A percentile compares a stretch with the other conserved stretches of the same genome.
These are phyloP conservation scores for Acrossocheilus wenchowensis DNA, from an alignment of 2,797 vertebrate genomes.

Conservation along the genomic window DNA sequence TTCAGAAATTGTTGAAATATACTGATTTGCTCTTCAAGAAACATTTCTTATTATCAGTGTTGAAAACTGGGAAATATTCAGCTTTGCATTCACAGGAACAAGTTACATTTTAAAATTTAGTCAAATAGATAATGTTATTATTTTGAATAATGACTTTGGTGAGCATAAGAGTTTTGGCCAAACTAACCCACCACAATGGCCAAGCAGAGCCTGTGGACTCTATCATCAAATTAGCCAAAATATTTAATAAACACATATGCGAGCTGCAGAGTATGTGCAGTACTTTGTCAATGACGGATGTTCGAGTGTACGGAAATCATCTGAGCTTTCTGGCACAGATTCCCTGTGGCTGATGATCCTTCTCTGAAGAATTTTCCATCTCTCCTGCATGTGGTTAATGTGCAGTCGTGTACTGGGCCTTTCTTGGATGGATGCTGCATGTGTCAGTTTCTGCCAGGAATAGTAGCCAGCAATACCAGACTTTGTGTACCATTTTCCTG, in stretches of 20 bases:
- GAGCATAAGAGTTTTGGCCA: not conserved
- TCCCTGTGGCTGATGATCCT: not conserved
- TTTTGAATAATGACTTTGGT: not conserved
- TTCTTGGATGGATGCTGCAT: conserved; percentile 40
- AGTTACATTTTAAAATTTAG: not conserved
- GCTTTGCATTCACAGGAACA: not conserved
- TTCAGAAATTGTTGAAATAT: not conserved
- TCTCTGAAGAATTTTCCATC: not conserved
- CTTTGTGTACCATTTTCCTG: conserved; percentile 16
- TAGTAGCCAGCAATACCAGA: conserved; percentile 48
- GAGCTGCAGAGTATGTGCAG: not conserved
- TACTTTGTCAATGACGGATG: not conserved
- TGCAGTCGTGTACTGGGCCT: conserved; percentile 9
- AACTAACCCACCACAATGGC: not conserved
- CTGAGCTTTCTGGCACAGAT: not conserved
- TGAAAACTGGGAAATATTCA: not conserved
- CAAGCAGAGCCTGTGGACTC: not conserved
- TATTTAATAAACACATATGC: not conserved
- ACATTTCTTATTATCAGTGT: not conserved
- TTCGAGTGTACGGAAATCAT: not conserved
- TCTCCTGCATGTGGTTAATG: conserved; percentile 15
- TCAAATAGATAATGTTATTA: not conserved
- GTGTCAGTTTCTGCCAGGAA: conserved; percentile 26
- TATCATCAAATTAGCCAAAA: conserved; percentile 7
- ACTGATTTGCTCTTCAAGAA: not conserved